Evolutionary conservation across 2,888 invertebrate species (phyloP), one percentile per base, ranked within the genome.

Genomic region (Creontiades dilutus): DNA sequence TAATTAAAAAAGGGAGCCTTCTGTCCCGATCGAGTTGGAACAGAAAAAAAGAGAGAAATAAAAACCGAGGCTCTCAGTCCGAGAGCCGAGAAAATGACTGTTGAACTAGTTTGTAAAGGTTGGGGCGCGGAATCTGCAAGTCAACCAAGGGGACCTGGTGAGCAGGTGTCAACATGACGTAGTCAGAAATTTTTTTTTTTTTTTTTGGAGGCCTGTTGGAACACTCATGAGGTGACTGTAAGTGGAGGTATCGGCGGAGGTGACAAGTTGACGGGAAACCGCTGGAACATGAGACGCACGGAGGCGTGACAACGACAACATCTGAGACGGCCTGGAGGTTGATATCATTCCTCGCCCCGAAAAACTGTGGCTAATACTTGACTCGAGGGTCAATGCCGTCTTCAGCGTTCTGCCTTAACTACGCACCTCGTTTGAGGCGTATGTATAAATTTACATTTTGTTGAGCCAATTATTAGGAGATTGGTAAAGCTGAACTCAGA

Each of bases 71-170:
- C 27, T 16, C 52, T 37, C 52, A 55, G 37, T 19, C 46, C 55
- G 55, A 57, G 82, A 37, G 80, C 28, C 37, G 80, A 82, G 61
- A 89, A 89, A 89, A 89, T 82, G 82, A 89, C 81, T 82, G 81
- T 82, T 89, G 89, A 84, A 82, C 89, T 89, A 89, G 89, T 89
- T 89, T 89, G 57, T 47, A 47, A 89, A 89, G 61, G 89, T 47
- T 84, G 82, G 84, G 89, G 89, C 82, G 89, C 27, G 75, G 89
- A 89, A 89, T 89, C 82, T 89, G 89, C 89, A 89, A 89, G 89
- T 89, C 89, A 89, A 89, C 81, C n/a, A n/a, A 28, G 88, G 68
- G 47, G 68, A 75, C 27, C 61, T 47, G 88, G 88, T 16, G 75
- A 27, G 75, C 86, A 86, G 86, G 86, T 86, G 86, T 86, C 86